Conservation (phyloP, 2,797 vertebrate species). For the Crocodylus rhombifer region DNA sequence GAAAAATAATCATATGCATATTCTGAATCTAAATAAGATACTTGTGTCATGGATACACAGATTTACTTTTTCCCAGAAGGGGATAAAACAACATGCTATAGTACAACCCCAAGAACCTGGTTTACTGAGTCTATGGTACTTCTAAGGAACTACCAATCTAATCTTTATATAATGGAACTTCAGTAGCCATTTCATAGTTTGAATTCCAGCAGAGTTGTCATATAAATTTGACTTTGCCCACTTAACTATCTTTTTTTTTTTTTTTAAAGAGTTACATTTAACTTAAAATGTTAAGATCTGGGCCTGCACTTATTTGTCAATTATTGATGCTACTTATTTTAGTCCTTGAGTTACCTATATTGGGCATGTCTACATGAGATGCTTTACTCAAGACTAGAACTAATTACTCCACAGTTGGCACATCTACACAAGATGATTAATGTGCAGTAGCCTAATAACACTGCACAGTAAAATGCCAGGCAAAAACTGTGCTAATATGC, state of each 20-base stretch:
- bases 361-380: too few relatives aligned
- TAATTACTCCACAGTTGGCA: too few relatives aligned
- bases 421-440: too few relatives aligned
- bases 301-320: background rate
- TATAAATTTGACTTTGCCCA: background rate
- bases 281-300: background rate
- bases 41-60: background rate
- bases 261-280: background rate
- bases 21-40: constrained; percentile 5
- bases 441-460: too few relatives aligned
- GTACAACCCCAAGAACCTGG: accelerated
- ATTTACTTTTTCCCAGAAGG: background rate
- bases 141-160: background rate
- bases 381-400: too few relatives aligned
- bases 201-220: background rate
- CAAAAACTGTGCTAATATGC: too few relatives aligned
- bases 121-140: background rate
- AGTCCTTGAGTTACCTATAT: background rate
- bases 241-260: background rate
- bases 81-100: background rate
- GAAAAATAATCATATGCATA: background rate
- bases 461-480: too few relatives aligned
- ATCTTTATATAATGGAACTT: background rate
- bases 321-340: background rate
- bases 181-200: background rate